These are phyloP conservation scores for Karalla daura DNA, from an alignment of 2,797 vertebrate species.

Conservation along the genomic window DNA sequence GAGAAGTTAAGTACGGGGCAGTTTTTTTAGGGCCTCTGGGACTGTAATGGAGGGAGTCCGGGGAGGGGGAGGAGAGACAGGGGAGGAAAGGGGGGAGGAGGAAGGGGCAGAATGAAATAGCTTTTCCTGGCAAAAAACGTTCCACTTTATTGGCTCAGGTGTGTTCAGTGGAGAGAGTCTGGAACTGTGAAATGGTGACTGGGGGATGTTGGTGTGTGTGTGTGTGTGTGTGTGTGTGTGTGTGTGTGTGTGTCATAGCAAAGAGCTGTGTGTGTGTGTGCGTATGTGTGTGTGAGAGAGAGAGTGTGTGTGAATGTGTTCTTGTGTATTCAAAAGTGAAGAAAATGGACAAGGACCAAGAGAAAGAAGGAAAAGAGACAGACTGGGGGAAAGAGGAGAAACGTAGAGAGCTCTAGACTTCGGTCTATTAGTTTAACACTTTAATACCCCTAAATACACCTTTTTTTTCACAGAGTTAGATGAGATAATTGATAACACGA, in stretches of 20 bases:
- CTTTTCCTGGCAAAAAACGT: conserved; percentile 79
- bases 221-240: conserved; percentile 27
- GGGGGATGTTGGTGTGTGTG: conserved; percentile 41
- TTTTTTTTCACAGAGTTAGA: too few relatives aligned
- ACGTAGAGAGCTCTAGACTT: not conserved
- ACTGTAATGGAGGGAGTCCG: conserved; percentile 30
- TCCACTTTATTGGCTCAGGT: conserved; percentile 83
- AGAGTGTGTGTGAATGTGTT: conserved; percentile 29
- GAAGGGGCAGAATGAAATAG: conserved; percentile 62
- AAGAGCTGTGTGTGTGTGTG: conserved; percentile 25
- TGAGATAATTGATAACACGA: too few relatives aligned
- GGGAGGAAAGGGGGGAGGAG: conserved; percentile 7
- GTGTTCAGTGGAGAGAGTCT: conserved; percentile 64
- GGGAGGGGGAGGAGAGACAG: conserved; percentile 18
- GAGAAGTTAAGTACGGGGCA: conserved; percentile 72
- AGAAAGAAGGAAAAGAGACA: not conserved
- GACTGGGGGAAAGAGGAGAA: not conserved
- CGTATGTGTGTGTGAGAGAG: conserved; percentile 14
- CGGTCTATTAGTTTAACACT: too few relatives aligned
- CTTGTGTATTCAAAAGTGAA: not conserved
- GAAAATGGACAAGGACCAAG: conserved; percentile 16
- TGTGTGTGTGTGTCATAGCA: conserved; percentile 37
- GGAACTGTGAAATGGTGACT: conserved; percentile 54
- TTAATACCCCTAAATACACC: too few relatives aligned
- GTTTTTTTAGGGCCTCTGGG: conserved; percentile 66